Base-by-base conservation (phyloP, 2,797 vertebrate species). In the Gymnothorax javanicus region DNA sequence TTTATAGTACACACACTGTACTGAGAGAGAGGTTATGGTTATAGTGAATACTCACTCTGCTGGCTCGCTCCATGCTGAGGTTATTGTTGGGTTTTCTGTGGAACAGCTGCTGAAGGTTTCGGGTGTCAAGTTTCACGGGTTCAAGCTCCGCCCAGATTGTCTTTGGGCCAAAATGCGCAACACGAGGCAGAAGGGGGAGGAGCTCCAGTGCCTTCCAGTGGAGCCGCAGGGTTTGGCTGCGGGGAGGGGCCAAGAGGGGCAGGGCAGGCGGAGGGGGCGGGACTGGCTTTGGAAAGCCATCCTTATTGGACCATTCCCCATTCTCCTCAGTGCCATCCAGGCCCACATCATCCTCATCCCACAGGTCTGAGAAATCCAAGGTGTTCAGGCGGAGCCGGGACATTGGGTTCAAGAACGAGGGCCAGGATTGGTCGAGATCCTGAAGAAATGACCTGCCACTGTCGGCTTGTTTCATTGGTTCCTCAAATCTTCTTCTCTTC, bases 291-390 rank as follows among this genome's bases (percentile, higher is more conserved):
- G 89, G 3, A 54, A 87, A 4, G 0, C 33, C 33, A 43, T 84
- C 86, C 23, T 89, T 87, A 17, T 13, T 82, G 57, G 50, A 12
- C 3, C 4, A 50, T n/a, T 73, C 81, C 23, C 69, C 87, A 69
- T 95, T 93, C 0, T 95, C 94, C 62, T 95, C 95, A 13, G 64
- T 64, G 3, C 88, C 85, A 87, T 95, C 90, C 60, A 86, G 25
- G 15, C 87, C 91, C 5, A 90, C 87, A 73, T 94, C 96, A 23
- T 96, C 95, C 12, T 97, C 96, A 15, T 96, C 96, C 94, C 95
- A 95, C 58, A 97, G 93, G 87, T 97, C 96, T 0, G 95, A 95
- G 89, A 97, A 97, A 83, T 96, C 96, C 85, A 97, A 91, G 56
- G 94, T 87, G 89, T 96, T 92, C 54, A 97, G 93, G 86, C 93